Conservation (phyloP, 2,113 vertebrate genomes). For the Scomber scombrus region DNA sequence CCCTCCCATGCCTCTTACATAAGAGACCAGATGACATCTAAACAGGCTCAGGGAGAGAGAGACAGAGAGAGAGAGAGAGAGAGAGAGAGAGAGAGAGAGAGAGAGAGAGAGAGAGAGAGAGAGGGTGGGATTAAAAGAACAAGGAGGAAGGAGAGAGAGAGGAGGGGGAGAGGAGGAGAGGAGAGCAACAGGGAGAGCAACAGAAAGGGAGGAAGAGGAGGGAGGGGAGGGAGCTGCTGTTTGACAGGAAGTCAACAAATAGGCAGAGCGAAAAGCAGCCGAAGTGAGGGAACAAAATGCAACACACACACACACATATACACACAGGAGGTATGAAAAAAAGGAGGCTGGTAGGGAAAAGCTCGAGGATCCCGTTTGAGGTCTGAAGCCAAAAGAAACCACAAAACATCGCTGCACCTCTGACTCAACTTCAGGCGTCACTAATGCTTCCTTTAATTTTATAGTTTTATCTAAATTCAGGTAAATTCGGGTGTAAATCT, state of each 20-base stretch:
- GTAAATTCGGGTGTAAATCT: too few species aligned
- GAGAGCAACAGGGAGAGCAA: conserved; percentile 70
- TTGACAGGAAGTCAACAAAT: conserved; percentile 74
- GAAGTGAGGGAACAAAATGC: conserved; percentile 22
- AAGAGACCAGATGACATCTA: conserved; percentile 78
- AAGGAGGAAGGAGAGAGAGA: too few species aligned
- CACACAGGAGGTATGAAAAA: not conserved
- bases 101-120: not conserved
- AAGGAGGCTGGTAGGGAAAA: conserved; percentile 10
- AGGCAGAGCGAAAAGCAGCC: conserved; percentile 27
- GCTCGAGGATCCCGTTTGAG: not conserved
- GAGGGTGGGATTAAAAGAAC: too few species aligned
- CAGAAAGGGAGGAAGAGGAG: conserved; percentile 52
- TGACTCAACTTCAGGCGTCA: not conserved
- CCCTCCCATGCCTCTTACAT: conserved; percentile 74
- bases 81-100: too few species aligned
- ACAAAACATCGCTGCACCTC: not conserved
- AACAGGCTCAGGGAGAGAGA: conserved; percentile 64
- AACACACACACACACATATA: not conserved
- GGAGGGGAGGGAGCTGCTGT: conserved; percentile 41
- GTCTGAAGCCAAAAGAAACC: not conserved
- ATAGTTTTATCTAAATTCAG: not conserved
- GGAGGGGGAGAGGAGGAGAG: conserved; percentile 31
- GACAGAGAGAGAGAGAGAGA: conserved; percentile 61
- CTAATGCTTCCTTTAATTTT: too few species aligned